Evolutionary conservation across 2,797 vertebrate genomes (phyloP), one percentile per base, ranked within the genome.

Genomic region (Microctenopoma stevenorrisi): DNA sequence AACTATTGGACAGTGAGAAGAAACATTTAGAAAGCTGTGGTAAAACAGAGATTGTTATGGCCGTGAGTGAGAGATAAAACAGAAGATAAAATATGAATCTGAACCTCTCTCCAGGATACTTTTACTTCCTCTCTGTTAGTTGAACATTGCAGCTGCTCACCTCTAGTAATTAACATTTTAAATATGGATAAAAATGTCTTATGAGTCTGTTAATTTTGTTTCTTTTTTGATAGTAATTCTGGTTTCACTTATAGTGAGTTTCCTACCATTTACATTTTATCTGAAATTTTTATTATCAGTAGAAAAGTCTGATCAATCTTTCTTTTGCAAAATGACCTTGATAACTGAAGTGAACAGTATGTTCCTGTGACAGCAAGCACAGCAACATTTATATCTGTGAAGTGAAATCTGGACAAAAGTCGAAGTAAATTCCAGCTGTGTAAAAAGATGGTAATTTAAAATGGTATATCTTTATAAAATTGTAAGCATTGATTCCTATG

Each of bases 1-100:
- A 77, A 78, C 54, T 18, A 61, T 55, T 54, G 33, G 46, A 76
- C 65, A 79, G 28, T 42, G 43, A 56, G 44, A 37, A 37, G 11
- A 70, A 64, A 43, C 63, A 58, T 76, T 65, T 26, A 13, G 44
- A 44, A 50, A 51, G 55, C 14, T 43, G 13, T 14, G 54, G 58
- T 49, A 53, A 54, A 68, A 74, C 16, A 33, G 5, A 72, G 66
- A 64, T 18, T 57, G n/a, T n/a, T 46, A 46, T 35, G 11, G 4
- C 35, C 16, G 26, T 61, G 49, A 60, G 30, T 42, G 64, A 28
- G 8, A 8, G 7, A 40, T 33, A 52, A 64, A 68, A 58, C 4
- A 59, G 33, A 35, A 35, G 7, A 35, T 8, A 35, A 35, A 35
- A 38, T 12, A 38, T 38, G 11, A 11, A 38, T 38, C 37, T 38